Conservation (phyloP, 1,140 invertebrate genomes). For the Rhyacophila brunnea region DNA sequence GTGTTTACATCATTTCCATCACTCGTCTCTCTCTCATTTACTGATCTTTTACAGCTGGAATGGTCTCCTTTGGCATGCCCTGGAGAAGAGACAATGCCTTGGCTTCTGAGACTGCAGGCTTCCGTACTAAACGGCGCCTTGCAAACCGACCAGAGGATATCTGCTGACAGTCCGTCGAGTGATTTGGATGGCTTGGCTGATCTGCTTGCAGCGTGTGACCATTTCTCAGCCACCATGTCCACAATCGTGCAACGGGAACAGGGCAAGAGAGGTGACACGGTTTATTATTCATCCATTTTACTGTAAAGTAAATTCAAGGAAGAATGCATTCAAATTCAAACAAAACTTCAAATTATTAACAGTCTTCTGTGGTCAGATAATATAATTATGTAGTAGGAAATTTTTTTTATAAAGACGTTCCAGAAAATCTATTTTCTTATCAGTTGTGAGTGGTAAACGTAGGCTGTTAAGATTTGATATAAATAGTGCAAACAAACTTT, state of each 20-base stretch:
- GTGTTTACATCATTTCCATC: no score
- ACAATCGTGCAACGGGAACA: slow-evolving; percentile 12
- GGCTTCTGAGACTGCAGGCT: slow-evolving; percentile 19
- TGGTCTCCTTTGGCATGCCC: slow-evolving; percentile 27
- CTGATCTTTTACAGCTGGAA: slow-evolving; percentile 23
- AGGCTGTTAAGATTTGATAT: no score
- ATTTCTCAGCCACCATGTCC: slow-evolving; percentile 10
- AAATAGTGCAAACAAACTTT: no score
- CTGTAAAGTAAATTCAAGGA: not conserved
- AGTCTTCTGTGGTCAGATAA: no score
- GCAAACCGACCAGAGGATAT: not conserved
- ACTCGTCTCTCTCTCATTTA: no score
- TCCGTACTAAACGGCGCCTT: slow-evolving; percentile 10
- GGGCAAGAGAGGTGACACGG: slow-evolving; percentile 22
- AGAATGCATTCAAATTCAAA: no score
- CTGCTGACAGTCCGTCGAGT: not conserved
- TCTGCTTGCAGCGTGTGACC: slow-evolving; percentile 24
- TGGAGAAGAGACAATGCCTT: slow-evolving; percentile 24
- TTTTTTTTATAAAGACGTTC: no score
- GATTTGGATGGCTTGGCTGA: slow-evolving; percentile 6
- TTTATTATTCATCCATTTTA: not conserved
- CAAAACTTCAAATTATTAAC: no score
- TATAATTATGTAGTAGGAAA: no score
- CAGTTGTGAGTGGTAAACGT: no score
- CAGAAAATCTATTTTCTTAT: no score